Percentiles rank a stretch among this genome's conserved stretches.
These are phyloP conservation scores for Mallotus villosus DNA, from an alignment of 2,797 vertebrate genomes.

Conservation along the genomic window DNA sequence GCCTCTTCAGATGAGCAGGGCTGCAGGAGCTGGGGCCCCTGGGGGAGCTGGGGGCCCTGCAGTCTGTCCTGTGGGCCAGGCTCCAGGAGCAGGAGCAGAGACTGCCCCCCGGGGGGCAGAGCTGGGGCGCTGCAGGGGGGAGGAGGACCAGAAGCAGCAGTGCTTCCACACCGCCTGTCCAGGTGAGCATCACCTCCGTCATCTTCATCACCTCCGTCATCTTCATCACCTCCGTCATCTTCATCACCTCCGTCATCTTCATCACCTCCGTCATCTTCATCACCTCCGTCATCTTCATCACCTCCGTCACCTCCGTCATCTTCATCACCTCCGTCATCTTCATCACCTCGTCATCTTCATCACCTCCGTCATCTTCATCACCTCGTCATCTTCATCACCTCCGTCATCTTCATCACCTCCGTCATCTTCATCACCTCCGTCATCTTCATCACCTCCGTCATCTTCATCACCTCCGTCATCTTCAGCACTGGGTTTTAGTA, in stretches of 20 bases:
- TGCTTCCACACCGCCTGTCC: conserved; percentile 84
- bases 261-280: too few species aligned
- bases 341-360: too few species aligned
- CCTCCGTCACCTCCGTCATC: too few species aligned
- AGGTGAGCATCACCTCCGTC: conserved; percentile 57
- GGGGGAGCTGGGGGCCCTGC: conserved; percentile 83
- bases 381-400: too few species aligned
- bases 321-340: not conserved
- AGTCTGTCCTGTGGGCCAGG: conserved; percentile 80
- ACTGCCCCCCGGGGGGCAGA: conserved; percentile 65
- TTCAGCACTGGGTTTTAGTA: not conserved
- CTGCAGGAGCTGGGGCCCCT: conserved; percentile 80
- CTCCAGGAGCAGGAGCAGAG: conserved; percentile 66
- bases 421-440: not conserved
- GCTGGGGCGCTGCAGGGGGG: conserved; percentile 74
- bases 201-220: not conserved
- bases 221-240: not conserved
- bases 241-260: not conserved
- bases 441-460: not conserved
- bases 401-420: not conserved
- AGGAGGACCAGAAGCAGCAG: conserved; percentile 69
- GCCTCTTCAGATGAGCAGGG: conserved; percentile 71
- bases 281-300: not conserved
- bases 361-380: not conserved
- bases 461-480: not conserved